Conservation (phyloP, 2,888 invertebrate genomes). For the Andrena trimmerana region DNA sequence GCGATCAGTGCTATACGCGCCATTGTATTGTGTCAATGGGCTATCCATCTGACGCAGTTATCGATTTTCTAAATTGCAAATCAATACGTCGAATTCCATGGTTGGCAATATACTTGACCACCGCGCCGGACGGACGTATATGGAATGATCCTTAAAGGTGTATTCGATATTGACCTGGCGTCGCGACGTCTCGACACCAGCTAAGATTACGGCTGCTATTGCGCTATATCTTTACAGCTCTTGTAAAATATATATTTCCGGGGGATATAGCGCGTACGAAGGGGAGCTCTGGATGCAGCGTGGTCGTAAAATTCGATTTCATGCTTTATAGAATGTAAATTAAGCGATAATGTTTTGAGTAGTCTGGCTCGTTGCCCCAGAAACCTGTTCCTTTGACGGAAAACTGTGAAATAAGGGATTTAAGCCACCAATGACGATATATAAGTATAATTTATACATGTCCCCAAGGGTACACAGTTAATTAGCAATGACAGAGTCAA, state of each 20-base stretch:
- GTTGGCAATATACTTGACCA: constrained; percentile 55
- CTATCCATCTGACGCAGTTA: constrained; percentile 80
- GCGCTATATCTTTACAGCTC: constrained; percentile 45
- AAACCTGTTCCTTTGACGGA: background rate
- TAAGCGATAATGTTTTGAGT: constrained; percentile 19
- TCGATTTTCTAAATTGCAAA: constrained; percentile 83
- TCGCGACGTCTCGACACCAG: constrained; percentile 45
- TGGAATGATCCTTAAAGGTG: constrained; percentile 53
- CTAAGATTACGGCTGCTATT: constrained; percentile 43
- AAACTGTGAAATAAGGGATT: background rate
- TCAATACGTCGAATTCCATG: constrained; percentile 69
- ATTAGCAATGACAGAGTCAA: too few relatives aligned
- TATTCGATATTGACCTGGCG: constrained; percentile 50
- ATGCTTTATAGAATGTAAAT: constrained; percentile 53
- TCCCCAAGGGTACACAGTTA: too few relatives aligned
- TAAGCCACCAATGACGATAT: too few relatives aligned
- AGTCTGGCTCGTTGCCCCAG: constrained; percentile 6
- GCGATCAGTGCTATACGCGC: constrained; percentile 15
- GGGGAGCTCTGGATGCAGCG: background rate
- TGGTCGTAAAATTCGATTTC: constrained; percentile 41
- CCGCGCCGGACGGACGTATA: constrained; percentile 29
- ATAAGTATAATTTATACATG: background rate
- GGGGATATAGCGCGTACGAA: background rate
- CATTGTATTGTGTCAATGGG: constrained; percentile 72
- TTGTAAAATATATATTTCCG: constrained; percentile 43